These are phyloP conservation scores for Erythrocebus patas DNA, from an alignment of 2,113 vertebrate species.

Conservation along the genomic window DNA sequence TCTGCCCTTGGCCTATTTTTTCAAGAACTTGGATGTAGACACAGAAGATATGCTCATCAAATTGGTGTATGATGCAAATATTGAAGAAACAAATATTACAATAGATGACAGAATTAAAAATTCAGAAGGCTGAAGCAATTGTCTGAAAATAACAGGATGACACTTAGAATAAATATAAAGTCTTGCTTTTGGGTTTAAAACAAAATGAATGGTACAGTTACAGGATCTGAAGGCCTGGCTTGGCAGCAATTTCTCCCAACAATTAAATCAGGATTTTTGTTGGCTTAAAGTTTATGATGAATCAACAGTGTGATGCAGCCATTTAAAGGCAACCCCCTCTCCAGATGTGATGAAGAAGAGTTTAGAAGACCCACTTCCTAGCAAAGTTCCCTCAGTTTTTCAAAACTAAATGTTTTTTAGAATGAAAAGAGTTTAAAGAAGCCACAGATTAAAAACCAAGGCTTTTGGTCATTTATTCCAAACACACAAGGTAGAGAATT, in stretches of 20 bases:
- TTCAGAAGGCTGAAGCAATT: constrained; percentile 16
- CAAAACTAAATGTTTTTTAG: neutral
- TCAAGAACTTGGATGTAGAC: neutral
- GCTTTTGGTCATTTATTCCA: neutral
- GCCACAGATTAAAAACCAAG: neutral
- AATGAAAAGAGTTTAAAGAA: neutral
- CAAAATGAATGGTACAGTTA: neutral
- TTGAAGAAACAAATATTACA: constrained; percentile 13
- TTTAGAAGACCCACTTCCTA: neutral
- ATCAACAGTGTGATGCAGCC: neutral
- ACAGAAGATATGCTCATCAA: neutral
- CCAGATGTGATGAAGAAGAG: neutral
- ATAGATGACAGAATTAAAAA: constrained; percentile 18
- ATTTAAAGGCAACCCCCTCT: neutral
- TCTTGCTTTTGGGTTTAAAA: neutral
- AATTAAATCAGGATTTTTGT: neutral
- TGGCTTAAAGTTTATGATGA: neutral
- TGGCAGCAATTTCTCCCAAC: neutral
- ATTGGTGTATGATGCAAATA: neutral
- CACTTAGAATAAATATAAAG: constrained; percentile 6
- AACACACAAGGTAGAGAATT: neutral
- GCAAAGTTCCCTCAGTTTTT: neutral
- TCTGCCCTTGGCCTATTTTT: constrained; percentile 41
- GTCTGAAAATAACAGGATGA: constrained; percentile 16
- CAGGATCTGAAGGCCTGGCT: neutral